Percentiles rank a stretch among this genome's conserved stretches.
phyloP scores from a whole-genome alignment of 2,888 invertebrate species.

The Caenorhabditis sp. region DNA sequence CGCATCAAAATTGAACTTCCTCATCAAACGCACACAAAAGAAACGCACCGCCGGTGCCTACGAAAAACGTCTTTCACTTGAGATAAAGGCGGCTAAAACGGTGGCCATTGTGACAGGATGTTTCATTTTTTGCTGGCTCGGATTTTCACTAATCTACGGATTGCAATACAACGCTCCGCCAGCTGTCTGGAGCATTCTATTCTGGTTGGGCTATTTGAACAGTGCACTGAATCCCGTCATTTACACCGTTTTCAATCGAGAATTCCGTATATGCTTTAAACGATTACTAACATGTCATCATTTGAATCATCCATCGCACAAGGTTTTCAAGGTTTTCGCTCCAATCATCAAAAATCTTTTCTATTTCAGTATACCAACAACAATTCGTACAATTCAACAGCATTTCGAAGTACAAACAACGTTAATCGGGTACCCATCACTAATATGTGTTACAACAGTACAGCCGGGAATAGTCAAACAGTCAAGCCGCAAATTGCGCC shows the following conservation, averaged over 20 bases:
- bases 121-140: slow-evolving; percentile 95
- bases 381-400: slow-evolving; percentile 59
- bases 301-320: slow-evolving; percentile 55
- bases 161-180: slow-evolving; percentile 61
- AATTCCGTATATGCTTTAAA: slow-evolving; percentile 70
- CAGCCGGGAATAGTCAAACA: slow-evolving; percentile 27
- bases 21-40: slow-evolving; percentile 49
- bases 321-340: slow-evolving; percentile 10
- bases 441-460: slow-evolving; percentile 29
- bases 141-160: slow-evolving; percentile 79
- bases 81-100: slow-evolving; percentile 67
- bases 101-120: slow-evolving; percentile 90
- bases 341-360: neutral
- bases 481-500: neutral
- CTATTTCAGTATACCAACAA: slow-evolving; percentile 57
- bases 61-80: slow-evolving; percentile 68
- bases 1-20: slow-evolving; percentile 35
- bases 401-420: slow-evolving; percentile 38
- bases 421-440: slow-evolving; percentile 32
- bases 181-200: slow-evolving; percentile 79
- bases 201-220: slow-evolving; percentile 97
- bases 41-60: slow-evolving; percentile 64
- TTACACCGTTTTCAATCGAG: slow-evolving; percentile 69
- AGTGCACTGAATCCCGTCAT: slow-evolving; percentile 88
- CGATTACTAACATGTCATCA: slow-evolving; percentile 69